Evolutionary conservation across 2,113 vertebrate species (phyloP).

Genomic region (Xenus cinereus): DNA sequence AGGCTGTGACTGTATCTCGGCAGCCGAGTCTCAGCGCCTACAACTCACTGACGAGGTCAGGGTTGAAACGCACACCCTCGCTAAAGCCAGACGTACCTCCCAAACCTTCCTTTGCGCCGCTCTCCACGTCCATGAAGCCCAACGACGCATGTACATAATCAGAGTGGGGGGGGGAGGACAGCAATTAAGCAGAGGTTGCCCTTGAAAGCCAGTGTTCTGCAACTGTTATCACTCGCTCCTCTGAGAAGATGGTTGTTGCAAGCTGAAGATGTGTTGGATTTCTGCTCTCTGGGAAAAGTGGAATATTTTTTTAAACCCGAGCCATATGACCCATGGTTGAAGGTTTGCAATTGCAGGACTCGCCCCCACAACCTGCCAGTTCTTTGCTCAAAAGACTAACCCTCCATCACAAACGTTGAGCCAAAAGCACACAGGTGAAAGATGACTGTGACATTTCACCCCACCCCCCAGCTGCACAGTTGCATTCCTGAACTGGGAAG

Average conservation of each 20-base stretch:
- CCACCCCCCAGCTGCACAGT: slow-evolving; percentile 51
- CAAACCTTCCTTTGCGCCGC: slow-evolving; percentile 90
- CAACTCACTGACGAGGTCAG: slow-evolving; percentile 89
- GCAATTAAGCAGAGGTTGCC: slow-evolving; percentile 76
- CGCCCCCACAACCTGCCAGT: slow-evolving; percentile 46
- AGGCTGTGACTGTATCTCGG: slow-evolving; percentile 85
- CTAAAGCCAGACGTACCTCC: slow-evolving; percentile 97
- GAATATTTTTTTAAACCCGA: slow-evolving; percentile 75
- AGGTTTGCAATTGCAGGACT: slow-evolving; percentile 74
- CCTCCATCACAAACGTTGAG: slow-evolving; percentile 73
- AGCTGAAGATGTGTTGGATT: slow-evolving; percentile 76
- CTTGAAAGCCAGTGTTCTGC: slow-evolving; percentile 82
- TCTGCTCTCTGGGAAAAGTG: slow-evolving; percentile 79
- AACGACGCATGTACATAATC: slow-evolving; percentile 95
- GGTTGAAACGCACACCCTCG: slow-evolving; percentile 86
- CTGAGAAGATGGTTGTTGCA: slow-evolving; percentile 71
- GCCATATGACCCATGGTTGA: slow-evolving; percentile 70
- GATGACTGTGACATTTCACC: slow-evolving; percentile 68
- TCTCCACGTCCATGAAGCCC: slow-evolving; percentile 90
- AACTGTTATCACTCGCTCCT: slow-evolving; percentile 69
- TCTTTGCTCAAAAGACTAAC: slow-evolving; percentile 72
- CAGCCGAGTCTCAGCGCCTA: slow-evolving; percentile 89
- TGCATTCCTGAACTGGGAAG: slow-evolving; percentile 55
- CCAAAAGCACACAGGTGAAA: slow-evolving; percentile 88
- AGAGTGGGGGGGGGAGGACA: slow-evolving; percentile 69